Base-by-base conservation (phyloP, 2,797 vertebrate species). In the Cottoperca gobio region DNA sequence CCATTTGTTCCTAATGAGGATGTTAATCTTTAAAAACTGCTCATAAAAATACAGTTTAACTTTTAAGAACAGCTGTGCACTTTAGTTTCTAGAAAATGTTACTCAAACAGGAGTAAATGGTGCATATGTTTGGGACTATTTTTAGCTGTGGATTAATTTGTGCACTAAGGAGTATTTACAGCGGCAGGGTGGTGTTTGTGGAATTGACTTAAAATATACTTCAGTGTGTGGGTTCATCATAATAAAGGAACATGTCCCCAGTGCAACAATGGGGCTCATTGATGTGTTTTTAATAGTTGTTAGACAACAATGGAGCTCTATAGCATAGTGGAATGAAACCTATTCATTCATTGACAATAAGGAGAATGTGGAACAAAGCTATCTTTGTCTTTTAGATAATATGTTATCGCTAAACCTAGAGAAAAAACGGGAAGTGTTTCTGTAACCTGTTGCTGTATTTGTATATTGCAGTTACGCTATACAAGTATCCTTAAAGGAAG, bases 261-360 rank as follows among this genome's bases (percentile, higher is more conserved):
- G 57, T 40, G 1, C 24, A 72, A 71, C 70, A 73, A 19, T 73
- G 57, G 21, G 26, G 3, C 21, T 50, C 70, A 43, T 37, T 78
- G 26, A 67, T 73, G 16, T 39, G n/a, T n/a, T 66, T 63, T 26
- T 26, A 26, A n/a, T 70, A 3, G 35, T 37, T 54, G 69, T 58
- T 55, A 48, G 42, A 58, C 31, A 64, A 62, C 43, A 73, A 24
- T 73, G 43, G 37, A 39, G 16, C 57, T 21, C 33, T 66, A 17
- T 70, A 23, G 37, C 21, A 28, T 8, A n/a, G 49, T 35, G 24
- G 23, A 65, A 24, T 42, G 40, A 45, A 10, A 54, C 37, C 23
- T 46, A 35, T 35, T 35, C n/a, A 16, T n/a, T 33, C 21, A 17
- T 4, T 58, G 14, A 24, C 53, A 21, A 16, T 24, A 21, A 19